These are phyloP conservation scores for Oreochromis spilurus DNA, from an alignment of 2,113 vertebrate genomes.

Conservation along the genomic window DNA sequence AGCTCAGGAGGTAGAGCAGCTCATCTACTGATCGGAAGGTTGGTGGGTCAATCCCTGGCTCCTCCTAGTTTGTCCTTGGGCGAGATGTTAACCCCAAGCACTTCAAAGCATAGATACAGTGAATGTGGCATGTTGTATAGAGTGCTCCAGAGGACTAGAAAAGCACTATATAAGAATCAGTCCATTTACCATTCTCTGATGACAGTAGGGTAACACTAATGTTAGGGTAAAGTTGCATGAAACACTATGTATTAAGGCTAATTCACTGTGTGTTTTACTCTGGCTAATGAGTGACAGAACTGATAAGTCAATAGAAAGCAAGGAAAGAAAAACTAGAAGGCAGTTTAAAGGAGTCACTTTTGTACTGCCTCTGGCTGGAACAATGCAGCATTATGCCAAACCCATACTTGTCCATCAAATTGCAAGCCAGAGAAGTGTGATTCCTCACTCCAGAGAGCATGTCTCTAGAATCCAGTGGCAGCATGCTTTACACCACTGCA, in stretches of 20 bases:
- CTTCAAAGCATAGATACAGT: neutral
- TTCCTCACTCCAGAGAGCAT: neutral
- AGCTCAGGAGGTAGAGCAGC: neutral
- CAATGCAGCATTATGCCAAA: neutral
- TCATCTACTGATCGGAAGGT: fast-evolving
- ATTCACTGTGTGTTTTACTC: neutral
- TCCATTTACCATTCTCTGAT: fast-evolving
- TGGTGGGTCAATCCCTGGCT: neutral
- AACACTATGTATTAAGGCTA: neutral
- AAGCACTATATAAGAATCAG: neutral
- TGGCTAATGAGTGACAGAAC: neutral
- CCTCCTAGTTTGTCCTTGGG: neutral
- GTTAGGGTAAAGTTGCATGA: neutral
- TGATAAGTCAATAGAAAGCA: neutral
- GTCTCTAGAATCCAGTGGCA: neutral
- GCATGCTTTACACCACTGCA: neutral
- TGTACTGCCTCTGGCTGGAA: neutral
- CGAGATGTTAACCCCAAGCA: fast-evolving
- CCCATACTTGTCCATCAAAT: neutral
- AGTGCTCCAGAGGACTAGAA: fast-evolving
- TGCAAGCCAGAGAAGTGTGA: neutral
- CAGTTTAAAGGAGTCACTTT: neutral
- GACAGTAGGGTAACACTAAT: too few species aligned
- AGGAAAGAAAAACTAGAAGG: neutral
- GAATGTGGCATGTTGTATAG: neutral